Evolutionary conservation across 2,888 invertebrate genomes (phyloP).

Genomic region (Agrochola macilenta): DNA sequence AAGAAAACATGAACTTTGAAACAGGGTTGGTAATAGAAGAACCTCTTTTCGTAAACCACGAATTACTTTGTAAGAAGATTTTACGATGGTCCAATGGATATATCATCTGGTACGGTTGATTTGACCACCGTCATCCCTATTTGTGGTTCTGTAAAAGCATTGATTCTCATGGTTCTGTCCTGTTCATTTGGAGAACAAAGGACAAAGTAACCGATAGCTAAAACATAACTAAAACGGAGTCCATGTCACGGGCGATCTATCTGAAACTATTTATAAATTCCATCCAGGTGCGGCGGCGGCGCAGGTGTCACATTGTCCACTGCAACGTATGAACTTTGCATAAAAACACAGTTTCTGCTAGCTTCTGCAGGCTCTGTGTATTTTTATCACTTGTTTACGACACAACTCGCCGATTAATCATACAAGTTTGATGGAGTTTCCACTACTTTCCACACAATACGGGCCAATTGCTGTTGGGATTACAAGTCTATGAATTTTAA

Average conservation of each 20-base stretch:
- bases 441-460: conserved; percentile 50
- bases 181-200: conserved; percentile 14
- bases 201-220: conserved; percentile 28
- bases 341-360: conserved; percentile 79
- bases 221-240: conserved; percentile 55
- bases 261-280: conserved; percentile 85
- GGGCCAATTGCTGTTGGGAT: conserved; percentile 50
- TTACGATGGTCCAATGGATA: background rate
- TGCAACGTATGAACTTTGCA: conserved; percentile 85
- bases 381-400: conserved; percentile 65
- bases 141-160: background rate
- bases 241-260: conserved; percentile 73
- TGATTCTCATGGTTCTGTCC: background rate
- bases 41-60: background rate
- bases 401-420: conserved; percentile 54
- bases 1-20: conserved; percentile 16
- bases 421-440: conserved; percentile 60
- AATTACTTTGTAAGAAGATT: background rate
- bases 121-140: background rate
- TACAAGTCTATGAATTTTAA: conserved; percentile 40
- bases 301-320: conserved; percentile 87
- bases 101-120: background rate
- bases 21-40: conserved; percentile 11
- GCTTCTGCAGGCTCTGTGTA: conserved; percentile 57
- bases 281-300: conserved; percentile 82